Conservation (phyloP, 2,888 invertebrate species). For the Plebejus anna region DNA sequence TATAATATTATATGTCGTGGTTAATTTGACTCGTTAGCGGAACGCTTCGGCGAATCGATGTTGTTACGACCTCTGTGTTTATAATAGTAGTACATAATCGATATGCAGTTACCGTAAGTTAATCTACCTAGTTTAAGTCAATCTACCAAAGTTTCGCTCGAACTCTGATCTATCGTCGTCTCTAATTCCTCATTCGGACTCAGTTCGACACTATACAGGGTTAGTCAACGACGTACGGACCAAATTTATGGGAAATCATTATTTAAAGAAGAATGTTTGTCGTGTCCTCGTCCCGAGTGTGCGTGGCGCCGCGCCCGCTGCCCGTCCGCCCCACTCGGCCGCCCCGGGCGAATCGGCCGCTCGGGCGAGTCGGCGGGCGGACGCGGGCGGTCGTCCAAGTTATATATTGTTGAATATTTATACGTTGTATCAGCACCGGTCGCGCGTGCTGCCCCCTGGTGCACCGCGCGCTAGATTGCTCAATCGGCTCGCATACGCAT, state of each 20-base stretch:
- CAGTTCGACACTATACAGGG: slow-evolving; percentile 60
- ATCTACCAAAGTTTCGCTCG: slow-evolving; percentile 72
- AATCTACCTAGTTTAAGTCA: slow-evolving; percentile 71
- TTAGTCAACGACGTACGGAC: slow-evolving; percentile 66
- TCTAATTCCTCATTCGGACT: slow-evolving; percentile 55
- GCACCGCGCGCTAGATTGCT: slow-evolving; percentile 57
- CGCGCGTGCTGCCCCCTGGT: slow-evolving; percentile 36
- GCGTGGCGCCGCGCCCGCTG: slow-evolving; percentile 42
- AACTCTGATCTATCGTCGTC: slow-evolving; percentile 57
- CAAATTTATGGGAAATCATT: slow-evolving; percentile 52
- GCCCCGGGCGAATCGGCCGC: slow-evolving; percentile 34
- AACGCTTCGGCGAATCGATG: slow-evolving; percentile 38
- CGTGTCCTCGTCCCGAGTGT: slow-evolving; percentile 55
- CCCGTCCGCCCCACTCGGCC: slow-evolving; percentile 35
- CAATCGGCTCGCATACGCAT: slow-evolving; percentile 66
- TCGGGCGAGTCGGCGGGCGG: slow-evolving; percentile 37
- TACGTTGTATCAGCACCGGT: slow-evolving; percentile 48
- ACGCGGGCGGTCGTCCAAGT: slow-evolving; percentile 42
- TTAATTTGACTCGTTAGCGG: slow-evolving; percentile 32
- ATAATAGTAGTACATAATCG: slow-evolving; percentile 55
- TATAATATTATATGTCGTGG: slow-evolving; percentile 20
- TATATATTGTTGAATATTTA: slow-evolving; percentile 53
- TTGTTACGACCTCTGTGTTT: slow-evolving; percentile 38
- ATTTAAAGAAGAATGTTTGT: slow-evolving; percentile 53
- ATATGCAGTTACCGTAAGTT: slow-evolving; percentile 75